Percentiles rank a stretch among this genome's conserved stretches.
phyloP scores from a whole-genome alignment of 1,140 invertebrate species.

The Lordiphosa stackelbergi region DNA sequence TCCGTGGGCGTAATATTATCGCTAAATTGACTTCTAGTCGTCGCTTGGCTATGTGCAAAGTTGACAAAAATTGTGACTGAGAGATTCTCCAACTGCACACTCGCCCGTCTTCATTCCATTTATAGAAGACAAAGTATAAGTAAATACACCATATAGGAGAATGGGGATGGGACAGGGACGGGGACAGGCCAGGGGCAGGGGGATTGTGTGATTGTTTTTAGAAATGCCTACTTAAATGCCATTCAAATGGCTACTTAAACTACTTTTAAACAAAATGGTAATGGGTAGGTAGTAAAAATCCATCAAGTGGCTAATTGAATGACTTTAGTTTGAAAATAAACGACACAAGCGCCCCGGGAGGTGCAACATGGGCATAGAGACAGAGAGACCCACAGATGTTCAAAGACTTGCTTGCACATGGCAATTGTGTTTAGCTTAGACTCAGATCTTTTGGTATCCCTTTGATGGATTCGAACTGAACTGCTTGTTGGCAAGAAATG shows the following conservation, averaged over 20 bases:
- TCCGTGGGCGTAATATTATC: constrained; percentile 24
- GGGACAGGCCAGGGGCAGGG: constrained; percentile 1
- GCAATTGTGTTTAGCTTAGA: too few species aligned
- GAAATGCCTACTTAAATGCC: constrained; percentile 57
- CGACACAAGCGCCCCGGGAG: constrained; percentile 7
- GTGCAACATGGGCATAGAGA: background rate
- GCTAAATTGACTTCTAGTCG: constrained; percentile 21
- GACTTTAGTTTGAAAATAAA: constrained; percentile 15
- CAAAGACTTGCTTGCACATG: too few species aligned
- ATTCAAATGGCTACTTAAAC: constrained; percentile 64
- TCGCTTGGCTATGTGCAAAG: constrained; percentile 24
- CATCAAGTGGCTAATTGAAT: constrained; percentile 57
- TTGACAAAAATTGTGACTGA: constrained; percentile 17
- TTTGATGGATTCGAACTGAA: background rate
- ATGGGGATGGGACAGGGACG: background rate
- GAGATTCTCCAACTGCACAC: background rate
- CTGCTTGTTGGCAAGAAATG: constrained; percentile 5
- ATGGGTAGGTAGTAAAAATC: constrained; percentile 58
- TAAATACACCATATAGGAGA: background rate
- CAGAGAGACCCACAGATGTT: background rate
- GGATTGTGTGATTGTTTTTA: constrained; percentile 24
- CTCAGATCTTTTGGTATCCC: too few species aligned
- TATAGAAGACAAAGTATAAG: constrained; percentile 4
- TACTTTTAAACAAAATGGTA: constrained; percentile 49
- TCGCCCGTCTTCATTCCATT: background rate